Percentiles rank a stretch among this genome's conserved stretches.
phyloP scores from a whole-genome alignment of 2,797 vertebrate species.

The Danionella dracula region DNA sequence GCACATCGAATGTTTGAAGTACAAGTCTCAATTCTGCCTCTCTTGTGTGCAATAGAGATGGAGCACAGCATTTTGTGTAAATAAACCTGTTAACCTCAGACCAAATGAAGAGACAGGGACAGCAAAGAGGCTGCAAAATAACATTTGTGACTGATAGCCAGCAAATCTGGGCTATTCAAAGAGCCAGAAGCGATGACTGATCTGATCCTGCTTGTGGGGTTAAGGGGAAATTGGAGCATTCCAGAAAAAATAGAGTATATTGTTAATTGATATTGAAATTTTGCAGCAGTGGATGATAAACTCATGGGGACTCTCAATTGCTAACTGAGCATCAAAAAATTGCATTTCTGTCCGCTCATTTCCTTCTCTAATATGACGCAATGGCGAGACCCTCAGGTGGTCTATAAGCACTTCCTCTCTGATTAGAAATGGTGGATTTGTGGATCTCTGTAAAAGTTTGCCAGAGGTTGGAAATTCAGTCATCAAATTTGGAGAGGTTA shows the following conservation, averaged over 20 bases:
- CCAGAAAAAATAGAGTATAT: neutral
- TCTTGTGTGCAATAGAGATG: too few relatives aligned
- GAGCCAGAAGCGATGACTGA: conserved; percentile 72
- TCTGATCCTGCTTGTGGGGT: conserved; percentile 59
- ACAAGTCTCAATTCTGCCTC: too few relatives aligned
- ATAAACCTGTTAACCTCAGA: too few relatives aligned
- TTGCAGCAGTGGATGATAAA: conserved; percentile 8
- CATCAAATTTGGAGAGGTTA: neutral
- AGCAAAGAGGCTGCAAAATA: conserved; percentile 20
- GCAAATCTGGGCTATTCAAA: conserved; percentile 59
- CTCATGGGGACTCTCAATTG: neutral
- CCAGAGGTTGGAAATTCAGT: neutral
- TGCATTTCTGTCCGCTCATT: neutral
- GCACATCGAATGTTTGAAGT: too few relatives aligned
- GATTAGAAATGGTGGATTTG: conserved; percentile 9
- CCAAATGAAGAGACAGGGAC: neutral
- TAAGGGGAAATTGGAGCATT: conserved; percentile 29
- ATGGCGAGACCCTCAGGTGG: conserved; percentile 8
- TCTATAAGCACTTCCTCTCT: conserved; percentile 22
- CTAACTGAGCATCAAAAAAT: conserved; percentile 12
- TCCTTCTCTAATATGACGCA: conserved; percentile 2
- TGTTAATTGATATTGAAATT: conserved; percentile 4
- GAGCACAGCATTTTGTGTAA: too few relatives aligned
- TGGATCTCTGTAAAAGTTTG: conserved; percentile 25
- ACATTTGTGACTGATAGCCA: conserved; percentile 25